Evolutionary conservation across 1,140 invertebrate genomes (phyloP).

Genomic region (Papilio aristodemus): DNA sequence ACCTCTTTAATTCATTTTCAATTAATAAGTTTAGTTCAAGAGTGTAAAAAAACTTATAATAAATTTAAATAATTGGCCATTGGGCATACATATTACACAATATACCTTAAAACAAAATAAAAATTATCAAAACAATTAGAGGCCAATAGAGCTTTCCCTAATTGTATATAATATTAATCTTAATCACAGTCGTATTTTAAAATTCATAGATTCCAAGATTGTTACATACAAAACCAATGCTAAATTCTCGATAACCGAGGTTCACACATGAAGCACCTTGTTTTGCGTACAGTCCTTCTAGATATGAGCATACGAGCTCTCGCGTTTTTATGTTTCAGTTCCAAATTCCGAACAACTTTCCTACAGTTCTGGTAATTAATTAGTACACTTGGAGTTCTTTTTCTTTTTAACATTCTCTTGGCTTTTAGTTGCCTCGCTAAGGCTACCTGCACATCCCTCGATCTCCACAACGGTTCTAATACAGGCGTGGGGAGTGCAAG

Average conservation of each 20-base stretch:
- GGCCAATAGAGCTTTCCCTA: neutral
- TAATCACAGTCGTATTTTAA: constrained; percentile 5
- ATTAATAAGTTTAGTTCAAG: too few species aligned
- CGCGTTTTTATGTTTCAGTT: neutral
- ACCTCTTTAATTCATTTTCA: too few species aligned
- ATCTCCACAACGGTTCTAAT: constrained; percentile 13
- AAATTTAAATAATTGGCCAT: too few species aligned
- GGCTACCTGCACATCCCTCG: neutral
- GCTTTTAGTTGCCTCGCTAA: constrained; percentile 6
- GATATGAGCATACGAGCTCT: constrained; percentile 12
- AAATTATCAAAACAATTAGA: neutral
- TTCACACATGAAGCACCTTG: constrained; percentile 8
- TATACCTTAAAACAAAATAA: neutral
- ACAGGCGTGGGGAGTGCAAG: neutral
- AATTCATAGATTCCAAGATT: neutral
- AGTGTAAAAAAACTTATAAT: too few species aligned
- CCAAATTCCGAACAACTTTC: constrained; percentile 4
- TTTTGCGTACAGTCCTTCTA: neutral
- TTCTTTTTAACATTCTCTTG: constrained; percentile 10
- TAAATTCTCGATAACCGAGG: neutral
- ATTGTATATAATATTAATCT: neutral
- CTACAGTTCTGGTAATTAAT: constrained; percentile 21
- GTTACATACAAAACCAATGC: neutral
- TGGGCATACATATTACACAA: too few species aligned
- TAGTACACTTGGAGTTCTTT: constrained; percentile 16